A percentile compares a stretch with the other conserved stretches of the same genome.
Conservation (phyloP, 1,140 invertebrate genomes). For the Danaus melanippus region DNA sequence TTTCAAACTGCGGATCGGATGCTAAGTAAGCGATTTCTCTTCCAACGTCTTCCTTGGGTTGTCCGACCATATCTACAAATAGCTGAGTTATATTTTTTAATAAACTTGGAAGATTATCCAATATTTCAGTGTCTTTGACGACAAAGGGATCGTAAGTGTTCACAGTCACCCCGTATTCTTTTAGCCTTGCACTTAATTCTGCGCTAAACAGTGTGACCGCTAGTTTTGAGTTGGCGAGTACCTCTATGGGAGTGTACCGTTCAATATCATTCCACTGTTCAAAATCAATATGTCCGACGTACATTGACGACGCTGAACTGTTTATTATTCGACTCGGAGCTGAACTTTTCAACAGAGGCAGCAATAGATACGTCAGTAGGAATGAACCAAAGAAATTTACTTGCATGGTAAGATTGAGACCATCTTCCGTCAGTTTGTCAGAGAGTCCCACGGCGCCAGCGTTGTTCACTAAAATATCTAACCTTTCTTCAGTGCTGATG, state of each 20-base stretch:
- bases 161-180: conserved; percentile 73
- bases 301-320: conserved; percentile 78
- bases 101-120: conserved; percentile 33
- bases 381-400: conserved; percentile 82
- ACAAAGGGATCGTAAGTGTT: conserved; percentile 76
- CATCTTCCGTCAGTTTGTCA: conserved; percentile 72
- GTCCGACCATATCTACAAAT: conserved; percentile 47
- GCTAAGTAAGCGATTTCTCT: conserved; percentile 44
- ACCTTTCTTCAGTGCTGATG: conserved; percentile 62
- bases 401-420: conserved; percentile 78
- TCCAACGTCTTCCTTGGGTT: conserved; percentile 47
- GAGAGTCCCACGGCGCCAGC: conserved; percentile 75
- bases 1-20: conserved; percentile 37
- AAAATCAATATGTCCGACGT: conserved; percentile 74
- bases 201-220: conserved; percentile 78
- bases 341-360: conserved; percentile 74
- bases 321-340: conserved; percentile 78
- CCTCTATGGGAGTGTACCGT: conserved; percentile 68
- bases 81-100: conserved; percentile 33
- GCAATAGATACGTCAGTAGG: conserved; percentile 79
- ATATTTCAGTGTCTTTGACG: conserved; percentile 57
- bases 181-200: conserved; percentile 73
- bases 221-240: conserved; percentile 75
- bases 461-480: conserved; percentile 83
- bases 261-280: conserved; percentile 72